Base-by-base conservation (phyloP, 2,113 vertebrate genomes). In the Corydoras sp. region DNA sequence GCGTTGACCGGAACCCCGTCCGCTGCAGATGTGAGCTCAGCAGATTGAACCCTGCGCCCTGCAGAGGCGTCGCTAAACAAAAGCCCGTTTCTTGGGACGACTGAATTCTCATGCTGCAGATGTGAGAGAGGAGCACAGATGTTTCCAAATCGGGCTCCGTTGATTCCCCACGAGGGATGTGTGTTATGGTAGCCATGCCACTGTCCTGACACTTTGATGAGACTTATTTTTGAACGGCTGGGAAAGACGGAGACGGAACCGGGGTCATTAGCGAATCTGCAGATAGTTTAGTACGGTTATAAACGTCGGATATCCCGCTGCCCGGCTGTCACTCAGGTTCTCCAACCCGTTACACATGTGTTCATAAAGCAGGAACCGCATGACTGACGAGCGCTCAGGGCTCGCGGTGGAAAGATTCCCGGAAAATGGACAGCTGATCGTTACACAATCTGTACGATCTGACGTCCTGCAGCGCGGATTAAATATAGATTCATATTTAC, bases 1-100 rank as follows among this genome's bases (percentile, higher is more conserved):
- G 48, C 60, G 51, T 35, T 35, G 58, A 74, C 49, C 71, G 6
- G 13, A 66, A 43, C 62, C 15, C 69, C 73, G 73, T 77, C 80
- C 80, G 62, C 35, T 61, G 67, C 79, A 78, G 81, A 81, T 84
- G 79, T 77, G 66, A 58, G 72, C 61, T 9, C 9, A 69, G 56
- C 35, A 67, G 62, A 54, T 58, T 43, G 66, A 65, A 75, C 50
- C 65, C 65, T 60, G 53, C n/a, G 65, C 71, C 75, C 76, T 67
- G 55, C 51, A 31, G 58, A 71, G 76, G 58, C 73, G 69, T 68
- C 63, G 65, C 30, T 63, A 76, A 73, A 75, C 55, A 72, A 65
- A 71, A 70, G 62, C 30, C 9, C 55, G 61, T 68, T 78, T 72
- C 32, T 53, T 62, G 72, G 76, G 11, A 32, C 64, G 61, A 62